A percentile compares a stretch with the other conserved stretches of the same genome.
Conservation (phyloP, 2,888 invertebrate genomes). For the Adelphocoris suturalis region DNA sequence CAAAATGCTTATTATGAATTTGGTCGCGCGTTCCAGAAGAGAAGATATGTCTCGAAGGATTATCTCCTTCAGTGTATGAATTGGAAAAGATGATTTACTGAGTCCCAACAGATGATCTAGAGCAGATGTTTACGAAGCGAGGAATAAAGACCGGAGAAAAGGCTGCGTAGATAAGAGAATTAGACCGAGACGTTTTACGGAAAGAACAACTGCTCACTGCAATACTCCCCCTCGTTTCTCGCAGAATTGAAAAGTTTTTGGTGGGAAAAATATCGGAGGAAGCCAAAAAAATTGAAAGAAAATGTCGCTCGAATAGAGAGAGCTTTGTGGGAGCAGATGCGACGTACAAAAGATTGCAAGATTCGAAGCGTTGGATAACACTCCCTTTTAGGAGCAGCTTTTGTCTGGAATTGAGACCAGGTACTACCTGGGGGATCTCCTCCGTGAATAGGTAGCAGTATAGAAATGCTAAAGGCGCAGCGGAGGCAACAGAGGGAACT, state of each 20-base stretch:
- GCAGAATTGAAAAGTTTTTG: slow-evolving; percentile 14
- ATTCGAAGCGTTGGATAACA: slow-evolving; percentile 39
- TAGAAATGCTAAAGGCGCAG: not conserved
- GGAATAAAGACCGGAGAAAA: not conserved
- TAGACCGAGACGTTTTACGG: not conserved
- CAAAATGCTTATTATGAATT: no score
- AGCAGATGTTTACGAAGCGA: slow-evolving; percentile 21
- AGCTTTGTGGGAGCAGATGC: slow-evolving; percentile 20
- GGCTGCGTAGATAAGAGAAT: slow-evolving; percentile 22
- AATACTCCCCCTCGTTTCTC: not conserved
- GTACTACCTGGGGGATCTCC: not conserved
- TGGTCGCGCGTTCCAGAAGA: no score
- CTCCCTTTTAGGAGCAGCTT: not conserved
- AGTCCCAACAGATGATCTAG: not conserved
- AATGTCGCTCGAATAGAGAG: not conserved
- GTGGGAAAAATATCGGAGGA: slow-evolving; percentile 32
- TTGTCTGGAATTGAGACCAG: not conserved
- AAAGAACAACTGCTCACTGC: slow-evolving; percentile 23
- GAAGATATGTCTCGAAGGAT: no score
- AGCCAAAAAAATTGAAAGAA: slow-evolving; percentile 4
- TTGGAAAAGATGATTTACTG: no score
- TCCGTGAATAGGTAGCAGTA: slow-evolving; percentile 1
- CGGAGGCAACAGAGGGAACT: slow-evolving; percentile 23
- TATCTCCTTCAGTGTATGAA: no score
- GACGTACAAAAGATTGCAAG: slow-evolving; percentile 17